Base-by-base conservation (phyloP, 2,797 vertebrate species). In the Argyrosomus regius region DNA sequence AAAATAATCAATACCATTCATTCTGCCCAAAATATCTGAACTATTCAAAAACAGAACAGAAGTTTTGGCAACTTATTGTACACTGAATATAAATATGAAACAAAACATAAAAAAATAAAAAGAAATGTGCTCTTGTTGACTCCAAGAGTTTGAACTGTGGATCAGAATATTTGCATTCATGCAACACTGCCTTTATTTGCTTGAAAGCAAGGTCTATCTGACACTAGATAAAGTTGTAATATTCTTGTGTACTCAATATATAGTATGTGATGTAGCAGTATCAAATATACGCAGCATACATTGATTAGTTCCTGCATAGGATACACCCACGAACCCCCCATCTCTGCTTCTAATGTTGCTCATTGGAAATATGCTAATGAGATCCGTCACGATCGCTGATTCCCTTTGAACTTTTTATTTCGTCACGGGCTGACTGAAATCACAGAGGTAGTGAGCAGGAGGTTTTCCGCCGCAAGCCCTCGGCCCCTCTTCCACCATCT, bases 361-460 rank as follows among this genome's bases (percentile, higher is more conserved):
- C 96, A 96, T 96, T 96, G 96, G 96, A 96, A 96, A 96, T 97
- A 98, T 98, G 97, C 95, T 97, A 98, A 97, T 97, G 93, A 95
- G 88, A 95, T 92, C 95, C 89, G 69, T 96, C 96, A 96, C 96
- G 94, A 98, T 97, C 93, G 94, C 96, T 95, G 96, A 97, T 96
- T 98, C 97, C 95, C 96, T 98, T 97, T 97, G 96, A 97, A 96
- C 94, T 97, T 93, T 87, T 95, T 96, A 96, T 96, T 96, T 96
- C 93, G 96, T 96, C 95, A 95, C 94, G 94, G 96, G 94, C 93
- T 94, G 96, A 95, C 94, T 94, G 87, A 88, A 97, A 96, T 96
- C 96, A 96, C 95, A 96, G 96, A 95, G 93, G 94, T 96, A 95
- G 96, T 90, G 94, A 96, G 95, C 95, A 94, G 95, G 96, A 96